Conservation (phyloP, 2,797 vertebrate genomes). For the Lerista edwardsae region DNA sequence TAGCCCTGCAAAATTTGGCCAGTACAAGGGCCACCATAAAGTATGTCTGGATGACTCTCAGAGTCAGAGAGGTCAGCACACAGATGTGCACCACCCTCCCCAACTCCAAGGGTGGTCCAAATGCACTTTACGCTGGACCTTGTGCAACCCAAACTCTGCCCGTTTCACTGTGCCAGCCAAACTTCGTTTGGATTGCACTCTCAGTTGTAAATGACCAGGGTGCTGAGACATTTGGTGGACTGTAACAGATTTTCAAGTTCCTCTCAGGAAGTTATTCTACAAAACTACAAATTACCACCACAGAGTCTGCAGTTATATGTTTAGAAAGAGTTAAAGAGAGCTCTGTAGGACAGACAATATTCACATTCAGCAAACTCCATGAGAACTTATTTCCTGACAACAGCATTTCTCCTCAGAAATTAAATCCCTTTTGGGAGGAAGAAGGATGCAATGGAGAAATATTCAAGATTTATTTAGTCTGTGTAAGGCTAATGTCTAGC, state of each 20-base stretch:
- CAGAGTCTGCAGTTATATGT: slow-evolving; percentile 3
- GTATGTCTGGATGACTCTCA: no score
- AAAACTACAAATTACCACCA: slow-evolving; percentile 1
- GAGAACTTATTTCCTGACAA: not conserved
- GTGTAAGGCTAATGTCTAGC: not conserved
- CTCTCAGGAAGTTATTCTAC: not conserved
- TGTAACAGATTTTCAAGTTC: not conserved
- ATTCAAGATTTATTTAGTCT: slow-evolving; percentile 8
- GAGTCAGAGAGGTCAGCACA: no score
- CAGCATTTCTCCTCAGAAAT: not conserved
- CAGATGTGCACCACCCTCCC: no score
- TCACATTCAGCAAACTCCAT: slow-evolving; percentile 15
- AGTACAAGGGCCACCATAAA: no score
- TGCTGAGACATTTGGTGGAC: not conserved
- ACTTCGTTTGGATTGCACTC: no score
- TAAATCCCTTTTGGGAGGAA: not conserved
- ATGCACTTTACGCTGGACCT: no score
- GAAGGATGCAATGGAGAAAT: not conserved
- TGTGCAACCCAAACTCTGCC: no score
- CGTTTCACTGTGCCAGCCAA: no score
- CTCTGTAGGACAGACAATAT: not conserved
- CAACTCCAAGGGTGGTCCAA: no score
- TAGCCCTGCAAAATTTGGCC: no score
- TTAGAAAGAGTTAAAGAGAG: slow-evolving; percentile 4
- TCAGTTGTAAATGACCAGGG: not conserved